phyloP scores from a whole-genome alignment of 1,140 invertebrate genomes.

The Heterodera carotae region DNA sequence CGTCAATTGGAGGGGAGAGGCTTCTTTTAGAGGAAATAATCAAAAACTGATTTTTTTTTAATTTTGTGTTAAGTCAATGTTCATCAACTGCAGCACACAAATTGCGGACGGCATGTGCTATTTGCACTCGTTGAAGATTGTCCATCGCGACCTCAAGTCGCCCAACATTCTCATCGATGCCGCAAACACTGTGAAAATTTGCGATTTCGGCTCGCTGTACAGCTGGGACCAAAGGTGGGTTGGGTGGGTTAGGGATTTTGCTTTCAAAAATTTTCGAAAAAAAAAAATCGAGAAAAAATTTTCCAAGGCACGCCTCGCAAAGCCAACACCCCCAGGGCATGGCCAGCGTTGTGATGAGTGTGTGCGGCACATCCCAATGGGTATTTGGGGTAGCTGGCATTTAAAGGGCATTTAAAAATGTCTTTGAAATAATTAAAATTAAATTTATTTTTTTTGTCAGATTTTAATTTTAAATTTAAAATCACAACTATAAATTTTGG shows the following conservation, averaged over 20 bases:
- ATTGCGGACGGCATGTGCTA: slow-evolving; percentile 95
- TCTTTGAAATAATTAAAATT: slow-evolving; percentile 1
- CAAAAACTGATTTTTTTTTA: too few species aligned
- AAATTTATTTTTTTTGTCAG: not conserved
- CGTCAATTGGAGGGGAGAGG: too few species aligned
- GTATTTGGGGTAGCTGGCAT: not conserved
- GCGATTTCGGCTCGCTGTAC: slow-evolving; percentile 87
- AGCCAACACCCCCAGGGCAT: slow-evolving; percentile 66
- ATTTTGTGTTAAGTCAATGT: slow-evolving; percentile 67
- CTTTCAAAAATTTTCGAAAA: too few species aligned
- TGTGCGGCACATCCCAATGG: slow-evolving; percentile 78
- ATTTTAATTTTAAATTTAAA: slow-evolving; percentile 67
- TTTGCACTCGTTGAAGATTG: slow-evolving; percentile 91
- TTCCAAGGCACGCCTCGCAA: not conserved
- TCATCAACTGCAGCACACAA: slow-evolving; percentile 75
- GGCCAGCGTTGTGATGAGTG: slow-evolving; percentile 93
- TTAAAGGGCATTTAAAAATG: too few species aligned
- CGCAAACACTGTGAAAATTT: slow-evolving; percentile 89
- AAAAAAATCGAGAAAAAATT: not conserved
- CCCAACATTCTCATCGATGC: slow-evolving; percentile 84
- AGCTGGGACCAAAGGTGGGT: slow-evolving; percentile 82
- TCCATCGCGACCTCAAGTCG: slow-evolving; percentile 84
- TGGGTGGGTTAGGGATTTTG: not conserved
- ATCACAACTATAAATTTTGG: too few species aligned
- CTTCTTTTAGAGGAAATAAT: too few species aligned